phyloP scores from a whole-genome alignment of 2,113 vertebrate species.

The Neoarius graeffei region DNA sequence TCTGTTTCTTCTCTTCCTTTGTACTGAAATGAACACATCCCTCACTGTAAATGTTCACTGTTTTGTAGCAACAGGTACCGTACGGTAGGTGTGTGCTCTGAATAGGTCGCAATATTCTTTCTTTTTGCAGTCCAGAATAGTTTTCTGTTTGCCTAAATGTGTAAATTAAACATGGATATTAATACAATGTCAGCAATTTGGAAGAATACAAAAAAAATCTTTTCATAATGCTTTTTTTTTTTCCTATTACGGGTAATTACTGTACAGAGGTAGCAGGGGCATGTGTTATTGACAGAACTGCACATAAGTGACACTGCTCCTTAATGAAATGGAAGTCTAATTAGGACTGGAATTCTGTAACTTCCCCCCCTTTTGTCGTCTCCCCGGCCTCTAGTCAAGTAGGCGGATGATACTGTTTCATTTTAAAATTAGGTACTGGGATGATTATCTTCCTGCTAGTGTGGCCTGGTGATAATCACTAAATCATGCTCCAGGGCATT shows the following conservation, averaged over 20 bases:
- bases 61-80: conserved; percentile 3
- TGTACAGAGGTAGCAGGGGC: conserved; percentile 8
- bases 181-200: conserved; percentile 34
- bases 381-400: conserved; percentile 37
- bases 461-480: conserved; percentile 34
- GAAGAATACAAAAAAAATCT: conserved; percentile 26
- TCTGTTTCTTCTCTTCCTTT: conserved; percentile 1
- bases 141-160: conserved; percentile 18
- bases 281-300: conserved; percentile 49
- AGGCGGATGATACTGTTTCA: conserved; percentile 40
- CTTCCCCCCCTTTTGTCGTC: background rate
- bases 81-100: background rate
- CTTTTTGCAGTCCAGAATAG: background rate
- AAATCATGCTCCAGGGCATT: conserved; percentile 22
- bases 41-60: background rate
- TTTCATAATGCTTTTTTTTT: background rate
- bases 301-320: conserved; percentile 6
- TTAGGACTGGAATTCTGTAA: conserved; percentile 21
- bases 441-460: conserved; percentile 37
- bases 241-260: background rate
- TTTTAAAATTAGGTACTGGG: conserved; percentile 34
- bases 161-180: conserved; percentile 17
- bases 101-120: background rate
- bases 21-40: conserved; percentile 16
- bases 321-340: conserved; percentile 39